Base-by-base conservation (phyloP, 2,113 vertebrate species). In the Scomber colias region DNA sequence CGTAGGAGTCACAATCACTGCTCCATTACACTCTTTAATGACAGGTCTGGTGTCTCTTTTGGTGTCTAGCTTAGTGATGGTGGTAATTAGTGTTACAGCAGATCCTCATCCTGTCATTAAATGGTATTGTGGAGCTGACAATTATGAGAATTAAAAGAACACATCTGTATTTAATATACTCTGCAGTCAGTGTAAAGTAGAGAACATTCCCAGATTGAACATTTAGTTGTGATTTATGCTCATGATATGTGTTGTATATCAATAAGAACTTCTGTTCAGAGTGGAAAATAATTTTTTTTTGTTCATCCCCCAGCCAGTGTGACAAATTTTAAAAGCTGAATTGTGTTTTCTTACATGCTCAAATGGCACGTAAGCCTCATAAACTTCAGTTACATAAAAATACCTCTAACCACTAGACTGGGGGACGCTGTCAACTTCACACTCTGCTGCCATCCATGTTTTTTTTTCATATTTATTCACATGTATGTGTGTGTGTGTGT, bases 211-310 rank as follows among this genome's bases (percentile, higher is more conserved):
- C n/a, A 77, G 60, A 74, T 56, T 61, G 2, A 68, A 67, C 40
- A 70, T 62, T 59, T 44, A 35, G 19, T 57, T 63, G 46, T 16
- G n/a, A 35, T 65, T 35, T 27, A 31, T n/a, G 21, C 17, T 64
- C 12, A 31, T 83, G 77, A 85, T 87, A 85, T 87, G 81, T 84
- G 75, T 75, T 75, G 61, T 76, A 71, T 63, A 75, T 71, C 35
- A 19, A 44, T 30, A 30, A 59, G 60, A 61, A 21, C 4, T 69
- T 5, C 35, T 31, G 55, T 19, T 63, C 54, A 27, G 54, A 40
- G 64, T 54, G 81, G 50, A 40, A 59, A 50, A 67, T 31, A 21
- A 73, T 30, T 19, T 21, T 62, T 62, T 50, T 11, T 45, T 77
- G 35, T 40, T 46, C 2, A 14, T 11, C 50, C 50, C 19, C 27